Percentiles rank a stretch among this genome's conserved stretches.
phyloP scores from a whole-genome alignment of 92 coral and sea anemone genomes.

The Heteractis magnifica region DNA sequence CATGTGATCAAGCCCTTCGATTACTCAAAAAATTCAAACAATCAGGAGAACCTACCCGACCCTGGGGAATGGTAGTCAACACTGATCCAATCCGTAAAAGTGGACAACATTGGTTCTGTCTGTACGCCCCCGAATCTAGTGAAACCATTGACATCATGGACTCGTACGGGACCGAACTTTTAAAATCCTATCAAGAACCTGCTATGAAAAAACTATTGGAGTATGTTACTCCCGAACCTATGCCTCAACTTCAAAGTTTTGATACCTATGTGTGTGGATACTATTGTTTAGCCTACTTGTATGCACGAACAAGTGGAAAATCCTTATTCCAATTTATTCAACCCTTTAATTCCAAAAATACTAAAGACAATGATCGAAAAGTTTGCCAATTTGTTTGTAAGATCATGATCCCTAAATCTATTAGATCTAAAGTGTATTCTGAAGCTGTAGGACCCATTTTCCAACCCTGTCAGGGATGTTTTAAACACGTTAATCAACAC shows the following conservation, averaged over 20 bases:
- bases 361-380: neutral
- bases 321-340: neutral
- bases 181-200: neutral
- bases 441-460: too few relatives aligned
- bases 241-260: neutral
- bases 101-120: slow-evolving; percentile 15
- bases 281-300: neutral
- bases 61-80: slow-evolving; percentile 26
- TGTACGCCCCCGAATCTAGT: neutral
- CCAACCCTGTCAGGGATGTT: too few relatives aligned
- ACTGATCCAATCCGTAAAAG: neutral
- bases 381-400: neutral
- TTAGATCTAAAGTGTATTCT: too few relatives aligned
- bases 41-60: neutral
- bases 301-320: neutral
- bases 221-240: neutral
- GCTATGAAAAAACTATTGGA: neutral
- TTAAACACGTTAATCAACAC: too few relatives aligned
- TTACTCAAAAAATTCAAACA: neutral
- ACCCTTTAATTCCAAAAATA: neutral
- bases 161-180: neutral
- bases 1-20: neutral
- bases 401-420: neutral
- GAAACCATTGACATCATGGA: neutral
- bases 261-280: neutral